A percentile compares a stretch with the other conserved stretches of the same genome.
Conservation (phyloP, 2,888 invertebrate genomes). For the Netelia melanura region DNA sequence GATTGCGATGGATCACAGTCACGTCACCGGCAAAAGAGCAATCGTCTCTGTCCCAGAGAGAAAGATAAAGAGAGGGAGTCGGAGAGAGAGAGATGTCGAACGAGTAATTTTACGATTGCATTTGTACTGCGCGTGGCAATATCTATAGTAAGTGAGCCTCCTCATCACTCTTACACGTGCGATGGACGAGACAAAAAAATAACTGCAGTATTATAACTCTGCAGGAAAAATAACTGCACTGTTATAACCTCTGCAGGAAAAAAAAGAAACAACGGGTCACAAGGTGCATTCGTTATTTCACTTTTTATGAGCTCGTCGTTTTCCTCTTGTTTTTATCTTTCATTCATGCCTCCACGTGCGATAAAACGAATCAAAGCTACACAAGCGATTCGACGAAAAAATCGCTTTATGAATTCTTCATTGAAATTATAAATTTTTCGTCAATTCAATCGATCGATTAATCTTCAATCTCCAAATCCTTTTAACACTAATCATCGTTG, state of each 20-base stretch:
- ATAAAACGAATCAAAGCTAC: neutral
- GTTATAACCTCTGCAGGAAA: slow-evolving; percentile 25
- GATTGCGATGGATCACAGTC: slow-evolving; percentile 31
- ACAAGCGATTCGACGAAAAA: too few species aligned
- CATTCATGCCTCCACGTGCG: neutral
- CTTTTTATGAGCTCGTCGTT: neutral
- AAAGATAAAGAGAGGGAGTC: neutral
- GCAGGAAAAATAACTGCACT: neutral
- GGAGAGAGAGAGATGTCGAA: slow-evolving; percentile 8
- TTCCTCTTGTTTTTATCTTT: neutral
- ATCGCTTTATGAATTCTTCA: too few species aligned
- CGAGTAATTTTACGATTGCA: slow-evolving; percentile 56
- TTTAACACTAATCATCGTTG: too few species aligned
- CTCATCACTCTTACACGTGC: slow-evolving; percentile 38
- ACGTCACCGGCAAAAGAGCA: slow-evolving; percentile 48
- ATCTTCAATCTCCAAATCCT: too few species aligned
- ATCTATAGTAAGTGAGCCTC: slow-evolving; percentile 8
- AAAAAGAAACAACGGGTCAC: slow-evolving; percentile 9
- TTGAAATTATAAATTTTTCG: too few species aligned
- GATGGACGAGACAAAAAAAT: slow-evolving; percentile 3
- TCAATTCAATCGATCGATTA: too few species aligned
- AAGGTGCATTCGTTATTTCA: neutral
- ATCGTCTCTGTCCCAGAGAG: slow-evolving; percentile 19
- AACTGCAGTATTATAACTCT: too few species aligned
- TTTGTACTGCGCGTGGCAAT: slow-evolving; percentile 24